These are phyloP conservation scores for Sandelia bainsii DNA, from an alignment of 2,797 vertebrate genomes.

Conservation along the genomic window DNA sequence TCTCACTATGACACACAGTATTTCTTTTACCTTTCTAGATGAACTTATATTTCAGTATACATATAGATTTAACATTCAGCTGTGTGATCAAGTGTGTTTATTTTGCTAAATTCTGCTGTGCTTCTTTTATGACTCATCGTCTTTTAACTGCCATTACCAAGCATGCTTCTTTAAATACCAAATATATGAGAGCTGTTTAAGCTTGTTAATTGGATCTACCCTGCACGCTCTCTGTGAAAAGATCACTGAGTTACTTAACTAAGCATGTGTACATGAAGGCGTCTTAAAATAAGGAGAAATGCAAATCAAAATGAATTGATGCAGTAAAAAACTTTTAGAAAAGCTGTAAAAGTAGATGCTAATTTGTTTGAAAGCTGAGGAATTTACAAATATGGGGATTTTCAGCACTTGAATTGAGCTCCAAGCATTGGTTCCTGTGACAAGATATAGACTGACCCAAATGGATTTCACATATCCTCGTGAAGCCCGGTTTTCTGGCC, in stretches of 20 bases:
- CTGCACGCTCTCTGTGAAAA: slow-evolving; percentile 1
- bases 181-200: slow-evolving; percentile 28
- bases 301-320: not conserved
- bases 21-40: no score
- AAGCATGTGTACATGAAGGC: not conserved
- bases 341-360: not conserved
- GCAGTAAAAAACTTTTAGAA: not conserved
- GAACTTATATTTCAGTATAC: not conserved
- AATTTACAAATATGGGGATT: not conserved
- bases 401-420: no score
- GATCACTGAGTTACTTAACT: not conserved
- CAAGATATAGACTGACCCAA: slow-evolving; percentile 13
- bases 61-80: not conserved
- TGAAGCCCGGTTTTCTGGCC: slow-evolving; percentile 28
- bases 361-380: not conserved
- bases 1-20: no score
- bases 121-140: slow-evolving; percentile 3
- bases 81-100: slow-evolving; percentile 19
- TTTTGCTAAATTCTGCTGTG: slow-evolving; percentile 1
- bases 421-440: not conserved
- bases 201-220: slow-evolving; percentile 24
- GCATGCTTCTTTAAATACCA: slow-evolving; percentile 16
- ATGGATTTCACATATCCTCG: slow-evolving; percentile 42
- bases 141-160: slow-evolving; percentile 13
- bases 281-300: not conserved